Conservation (phyloP, 2,797 vertebrate genomes). For the Lacerta bilineata region DNA sequence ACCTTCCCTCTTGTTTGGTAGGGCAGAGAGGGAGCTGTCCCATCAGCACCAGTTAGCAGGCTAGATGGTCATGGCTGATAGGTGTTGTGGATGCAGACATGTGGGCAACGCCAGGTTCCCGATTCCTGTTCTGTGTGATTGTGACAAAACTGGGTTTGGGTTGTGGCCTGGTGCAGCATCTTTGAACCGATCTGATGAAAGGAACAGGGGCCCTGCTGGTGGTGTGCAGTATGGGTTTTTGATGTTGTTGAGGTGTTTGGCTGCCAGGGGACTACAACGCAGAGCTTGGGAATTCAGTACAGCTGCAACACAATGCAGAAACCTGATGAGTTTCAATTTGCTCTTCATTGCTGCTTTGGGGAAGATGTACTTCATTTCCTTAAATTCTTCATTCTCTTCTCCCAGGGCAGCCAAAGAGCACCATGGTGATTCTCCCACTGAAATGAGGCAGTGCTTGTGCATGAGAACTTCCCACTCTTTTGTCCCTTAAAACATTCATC, state of each 20-base stretch:
- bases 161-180: background rate
- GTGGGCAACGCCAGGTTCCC: too few relatives aligned
- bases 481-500: background rate
- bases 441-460: background rate
- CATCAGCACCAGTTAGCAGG: too few relatives aligned
- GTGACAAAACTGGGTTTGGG: background rate
- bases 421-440: background rate
- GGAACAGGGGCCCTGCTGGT: background rate
- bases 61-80: too few relatives aligned
- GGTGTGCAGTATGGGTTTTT: background rate
- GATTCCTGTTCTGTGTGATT: background rate
- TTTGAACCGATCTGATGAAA: background rate
- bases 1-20: too few relatives aligned
- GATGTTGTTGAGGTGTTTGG: background rate
- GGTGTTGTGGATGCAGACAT: too few relatives aligned
- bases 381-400: background rate
- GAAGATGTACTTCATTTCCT: background rate
- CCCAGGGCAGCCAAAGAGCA: background rate
- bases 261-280: background rate
- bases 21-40: too few relatives aligned
- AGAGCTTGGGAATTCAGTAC: background rate
- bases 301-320: background rate
- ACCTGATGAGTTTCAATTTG: background rate
- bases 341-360: background rate
- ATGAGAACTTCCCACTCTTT: background rate